Evolutionary conservation across 2,113 vertebrate genomes (phyloP).

Genomic region (Sardina pilchardus): DNA sequence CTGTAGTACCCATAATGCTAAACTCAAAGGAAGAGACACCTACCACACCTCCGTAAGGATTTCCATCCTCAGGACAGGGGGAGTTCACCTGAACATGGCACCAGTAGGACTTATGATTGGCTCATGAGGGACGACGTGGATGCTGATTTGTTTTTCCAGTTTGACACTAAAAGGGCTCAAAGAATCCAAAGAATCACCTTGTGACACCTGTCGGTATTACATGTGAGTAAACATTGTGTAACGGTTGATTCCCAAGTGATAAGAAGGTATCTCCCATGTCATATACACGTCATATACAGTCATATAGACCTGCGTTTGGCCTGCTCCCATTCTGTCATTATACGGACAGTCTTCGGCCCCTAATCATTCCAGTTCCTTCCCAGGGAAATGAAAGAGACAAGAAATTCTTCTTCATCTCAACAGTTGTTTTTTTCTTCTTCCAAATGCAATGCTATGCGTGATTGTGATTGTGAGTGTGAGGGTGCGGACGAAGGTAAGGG

Average conservation of each 20-base stretch:
- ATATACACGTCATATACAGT: too few species aligned
- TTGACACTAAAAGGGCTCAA: not conserved
- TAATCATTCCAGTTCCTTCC: conserved; percentile 27
- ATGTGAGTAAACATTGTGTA: not conserved
- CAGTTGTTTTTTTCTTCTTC: not conserved
- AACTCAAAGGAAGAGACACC: not conserved
- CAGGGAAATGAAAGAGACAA: conserved; percentile 15
- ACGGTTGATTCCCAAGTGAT: not conserved
- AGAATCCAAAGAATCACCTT: not conserved
- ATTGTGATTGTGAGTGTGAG: not conserved
- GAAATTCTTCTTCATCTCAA: not conserved
- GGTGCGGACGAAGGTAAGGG: too few species aligned
- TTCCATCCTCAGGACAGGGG: not conserved
- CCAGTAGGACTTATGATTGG: not conserved
- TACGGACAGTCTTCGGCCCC: not conserved
- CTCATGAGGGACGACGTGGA: not conserved
- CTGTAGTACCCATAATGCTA: not conserved
- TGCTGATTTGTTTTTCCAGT: not conserved
- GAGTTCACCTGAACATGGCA: not conserved
- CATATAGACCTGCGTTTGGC: not conserved
- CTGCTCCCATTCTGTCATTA: not conserved
- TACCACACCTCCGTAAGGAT: not conserved
- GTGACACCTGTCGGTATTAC: not conserved
- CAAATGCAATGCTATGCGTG: not conserved
- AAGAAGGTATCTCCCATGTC: conserved; percentile 24